Base-by-base conservation (phyloP, 2,888 invertebrate genomes). In the Tortrix viridana region DNA sequence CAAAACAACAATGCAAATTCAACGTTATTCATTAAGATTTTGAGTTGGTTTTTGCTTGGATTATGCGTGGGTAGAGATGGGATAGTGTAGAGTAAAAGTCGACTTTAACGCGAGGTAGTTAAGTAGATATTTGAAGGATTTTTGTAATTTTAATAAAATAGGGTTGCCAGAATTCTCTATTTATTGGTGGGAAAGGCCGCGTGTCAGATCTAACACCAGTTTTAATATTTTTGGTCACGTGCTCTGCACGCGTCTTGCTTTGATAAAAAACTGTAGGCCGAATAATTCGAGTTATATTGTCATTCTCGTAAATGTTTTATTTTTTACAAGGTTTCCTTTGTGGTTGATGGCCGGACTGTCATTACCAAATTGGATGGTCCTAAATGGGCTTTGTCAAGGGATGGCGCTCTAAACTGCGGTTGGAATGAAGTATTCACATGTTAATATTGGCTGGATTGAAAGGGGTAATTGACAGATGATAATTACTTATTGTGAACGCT, bases 181-280 rank as follows among this genome's bases (percentile, higher is more conserved):
- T 91, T 90, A 90, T 91, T 89, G 90, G 92, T 89, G 91, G 91
- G 91, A 90, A 91, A 82, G 82, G 88, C 83, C 91, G 88, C 91
- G 92, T 92, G 92, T 92, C 90, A 89, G 80, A 75, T 89, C 89
- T 91, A 89, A 92, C 92, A 92, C 92, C 88, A 90, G 89, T 89
- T 91, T 89, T 91, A 92, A 91, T 91, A 91, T 91, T 90, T 88
- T 79, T 75, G 69, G 84, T 73, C 92, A 75, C 89, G 91, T 88
- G 92, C 2, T 71, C 0, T 77, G 57, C 92, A 89, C 92, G 90
- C 80, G 89, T 44, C 22, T 9, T 52, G 70, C 91, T 91, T 91
- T 91, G 91, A 89, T 90, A 90, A 92, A 92, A 92, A 92, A 88
- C 86, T 89, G 82, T 77, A 85, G 84, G 82, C 76, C 76, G 71